These are phyloP conservation scores for Dexiosoma caninum DNA, from an alignment of 2,888 invertebrate species.

Conservation along the genomic window DNA sequence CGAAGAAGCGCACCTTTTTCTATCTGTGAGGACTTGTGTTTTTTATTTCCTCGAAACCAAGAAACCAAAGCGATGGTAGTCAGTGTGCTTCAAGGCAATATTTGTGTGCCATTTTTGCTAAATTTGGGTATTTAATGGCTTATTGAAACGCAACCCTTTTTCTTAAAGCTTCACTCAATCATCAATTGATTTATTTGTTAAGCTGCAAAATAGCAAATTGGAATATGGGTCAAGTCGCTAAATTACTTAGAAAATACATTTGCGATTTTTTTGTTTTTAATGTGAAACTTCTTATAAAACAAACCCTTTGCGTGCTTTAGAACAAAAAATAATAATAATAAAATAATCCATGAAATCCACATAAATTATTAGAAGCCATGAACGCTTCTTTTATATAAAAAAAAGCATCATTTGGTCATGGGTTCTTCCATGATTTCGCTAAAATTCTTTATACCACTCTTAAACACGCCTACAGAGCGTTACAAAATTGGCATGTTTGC, in stretches of 20 bases:
- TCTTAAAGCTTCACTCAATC: conserved; percentile 1
- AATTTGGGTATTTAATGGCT: conserved; percentile 41
- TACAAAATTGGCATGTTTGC: neutral
- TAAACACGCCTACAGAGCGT: no score
- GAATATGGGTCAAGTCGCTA: conserved; percentile 43
- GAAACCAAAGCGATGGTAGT: neutral
- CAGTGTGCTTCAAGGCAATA: neutral
- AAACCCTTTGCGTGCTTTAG: conserved; percentile 20
- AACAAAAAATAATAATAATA: neutral
- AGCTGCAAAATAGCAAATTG: conserved; percentile 16
- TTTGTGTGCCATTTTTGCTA: neutral
- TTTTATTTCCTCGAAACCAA: neutral
- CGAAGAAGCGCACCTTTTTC: conserved; percentile 6
- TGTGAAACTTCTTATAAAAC: neutral
- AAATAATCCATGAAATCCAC: no score
- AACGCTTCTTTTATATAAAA: neutral
- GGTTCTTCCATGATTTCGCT: neutral
- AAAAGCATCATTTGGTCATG: neutral
- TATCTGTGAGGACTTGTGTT: neutral
- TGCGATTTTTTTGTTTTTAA: neutral
- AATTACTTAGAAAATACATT: neutral
- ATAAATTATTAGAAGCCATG: conserved; percentile 22
- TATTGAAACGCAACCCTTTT: conserved; percentile 54
- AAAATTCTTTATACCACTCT: neutral
- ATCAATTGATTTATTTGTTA: conserved; percentile 41